These are phyloP conservation scores for Pantherophis alleghaniensis DNA, from an alignment of 2,797 vertebrate genomes.

Conservation along the genomic window DNA sequence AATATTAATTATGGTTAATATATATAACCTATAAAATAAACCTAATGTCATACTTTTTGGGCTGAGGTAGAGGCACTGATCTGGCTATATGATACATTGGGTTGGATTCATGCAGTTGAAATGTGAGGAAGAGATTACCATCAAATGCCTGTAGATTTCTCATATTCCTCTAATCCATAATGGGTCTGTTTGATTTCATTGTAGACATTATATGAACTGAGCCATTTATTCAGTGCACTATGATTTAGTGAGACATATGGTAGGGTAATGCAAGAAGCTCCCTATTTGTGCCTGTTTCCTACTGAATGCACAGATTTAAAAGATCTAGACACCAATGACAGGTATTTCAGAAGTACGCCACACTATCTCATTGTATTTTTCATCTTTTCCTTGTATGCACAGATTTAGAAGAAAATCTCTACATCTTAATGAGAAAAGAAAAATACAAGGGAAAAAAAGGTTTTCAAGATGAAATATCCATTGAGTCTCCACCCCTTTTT, in stretches of 20 bases:
- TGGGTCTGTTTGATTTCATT: not conserved
- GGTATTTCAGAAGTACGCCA: no score
- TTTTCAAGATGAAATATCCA: not conserved
- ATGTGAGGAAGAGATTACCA: not conserved
- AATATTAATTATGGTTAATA: not conserved
- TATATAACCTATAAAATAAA: not conserved
- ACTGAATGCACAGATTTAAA: no score
- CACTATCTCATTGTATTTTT: not conserved
- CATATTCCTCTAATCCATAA: not conserved
- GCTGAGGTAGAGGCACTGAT: not conserved
- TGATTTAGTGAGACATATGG: not conserved
- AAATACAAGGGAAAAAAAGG: not conserved
- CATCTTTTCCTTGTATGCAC: not conserved
- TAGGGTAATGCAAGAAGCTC: not conserved
- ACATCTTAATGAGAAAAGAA: not conserved
- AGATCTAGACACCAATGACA: no score
- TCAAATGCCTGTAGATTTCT: not conserved
- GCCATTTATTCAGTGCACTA: not conserved
- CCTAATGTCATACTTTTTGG: not conserved
- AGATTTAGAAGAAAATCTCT: no score
- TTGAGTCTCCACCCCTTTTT: slow-evolving; percentile 9
- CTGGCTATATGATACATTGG: not conserved
- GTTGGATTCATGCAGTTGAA: not conserved
- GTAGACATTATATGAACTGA: not conserved
- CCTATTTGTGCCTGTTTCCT: not conserved